Evolutionary conservation across 2,797 vertebrate species (phyloP).

Genomic region (Crenichthys baileyi): DNA sequence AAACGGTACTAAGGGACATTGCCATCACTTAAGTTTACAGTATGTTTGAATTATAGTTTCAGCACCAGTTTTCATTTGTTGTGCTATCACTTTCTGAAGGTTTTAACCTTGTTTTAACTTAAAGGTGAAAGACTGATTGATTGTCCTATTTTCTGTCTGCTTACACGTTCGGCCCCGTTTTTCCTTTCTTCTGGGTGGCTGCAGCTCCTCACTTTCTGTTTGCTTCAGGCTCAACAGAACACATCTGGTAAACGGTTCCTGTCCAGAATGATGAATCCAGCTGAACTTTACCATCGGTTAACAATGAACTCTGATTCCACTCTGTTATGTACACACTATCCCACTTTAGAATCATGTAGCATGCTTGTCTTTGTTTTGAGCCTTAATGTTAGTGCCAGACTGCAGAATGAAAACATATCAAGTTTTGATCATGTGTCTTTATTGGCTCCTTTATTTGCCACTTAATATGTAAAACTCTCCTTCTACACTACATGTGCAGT

Average conservation of each 20-base stretch:
- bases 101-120: conserved; percentile 17
- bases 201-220: conserved; percentile 24
- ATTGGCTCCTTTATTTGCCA: conserved; percentile 1
- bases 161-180: not conserved
- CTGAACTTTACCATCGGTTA: conserved; percentile 15
- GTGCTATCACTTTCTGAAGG: conserved; percentile 7
- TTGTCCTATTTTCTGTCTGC: conserved; percentile 19
- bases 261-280: conserved; percentile 3
- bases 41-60: conserved; percentile 17
- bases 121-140: conserved; percentile 2
- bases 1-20: conserved; percentile 42
- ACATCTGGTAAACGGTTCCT: not conserved
- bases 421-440: conserved; percentile 1
- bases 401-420: conserved; percentile 30
- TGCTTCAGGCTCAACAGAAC: conserved; percentile 13
- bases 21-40: conserved; percentile 54
- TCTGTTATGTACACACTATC: not conserved
- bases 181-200: conserved; percentile 11
- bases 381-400: conserved; percentile 38
- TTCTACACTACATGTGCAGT: conserved; percentile 37
- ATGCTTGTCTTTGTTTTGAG: conserved; percentile 32
- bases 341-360: not conserved
- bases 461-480: conserved; percentile 25
- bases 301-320: conserved; percentile 15
- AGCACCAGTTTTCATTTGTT: conserved; percentile 17